Evolutionary conservation across 2,888 invertebrate species (phyloP).

Genomic region (Pollenia griseotomentosa): DNA sequence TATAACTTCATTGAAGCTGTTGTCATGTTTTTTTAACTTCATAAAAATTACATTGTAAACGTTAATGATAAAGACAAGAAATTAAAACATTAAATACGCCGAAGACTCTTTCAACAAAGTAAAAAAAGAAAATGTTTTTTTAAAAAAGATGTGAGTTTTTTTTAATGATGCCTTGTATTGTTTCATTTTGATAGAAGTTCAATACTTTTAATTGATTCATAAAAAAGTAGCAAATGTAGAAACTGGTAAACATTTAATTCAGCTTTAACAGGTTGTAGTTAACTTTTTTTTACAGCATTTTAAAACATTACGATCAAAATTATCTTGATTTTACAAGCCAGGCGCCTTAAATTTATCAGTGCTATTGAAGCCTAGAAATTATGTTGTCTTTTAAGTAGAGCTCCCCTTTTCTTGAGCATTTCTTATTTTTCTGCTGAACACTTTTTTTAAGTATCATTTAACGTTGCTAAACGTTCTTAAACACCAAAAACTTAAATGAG

Average conservation of each 20-base stretch:
- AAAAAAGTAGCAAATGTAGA: conserved; percentile 53
- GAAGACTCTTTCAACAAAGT: conserved; percentile 5
- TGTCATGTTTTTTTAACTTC: conserved; percentile 59
- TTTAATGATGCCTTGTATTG: conserved; percentile 31
- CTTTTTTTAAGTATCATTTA: conserved; percentile 45
- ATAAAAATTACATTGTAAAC: conserved; percentile 63
- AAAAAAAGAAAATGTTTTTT: background rate
- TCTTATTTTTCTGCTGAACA: background rate
- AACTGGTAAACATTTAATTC: conserved; percentile 64
- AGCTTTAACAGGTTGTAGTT: conserved; percentile 65
- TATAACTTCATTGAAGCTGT: conserved; percentile 34
- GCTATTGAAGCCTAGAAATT: conserved; percentile 45
- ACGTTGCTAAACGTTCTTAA: conserved; percentile 52
- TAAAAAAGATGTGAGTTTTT: background rate
- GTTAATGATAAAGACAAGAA: conserved; percentile 66
- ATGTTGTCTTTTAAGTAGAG: conserved; percentile 45
- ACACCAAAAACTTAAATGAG: conserved; percentile 53
- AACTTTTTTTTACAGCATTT: background rate
- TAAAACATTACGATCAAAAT: conserved; percentile 17
- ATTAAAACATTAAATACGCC: conserved; percentile 30
- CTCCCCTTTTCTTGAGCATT: conserved; percentile 3
- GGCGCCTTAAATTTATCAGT: conserved; percentile 64
- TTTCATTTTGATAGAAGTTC: conserved; percentile 54
- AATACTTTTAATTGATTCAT: conserved; percentile 71
- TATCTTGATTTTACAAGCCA: conserved; percentile 61